phyloP scores from a whole-genome alignment of 2,113 vertebrate genomes.

The Chrysemys picta region DNA sequence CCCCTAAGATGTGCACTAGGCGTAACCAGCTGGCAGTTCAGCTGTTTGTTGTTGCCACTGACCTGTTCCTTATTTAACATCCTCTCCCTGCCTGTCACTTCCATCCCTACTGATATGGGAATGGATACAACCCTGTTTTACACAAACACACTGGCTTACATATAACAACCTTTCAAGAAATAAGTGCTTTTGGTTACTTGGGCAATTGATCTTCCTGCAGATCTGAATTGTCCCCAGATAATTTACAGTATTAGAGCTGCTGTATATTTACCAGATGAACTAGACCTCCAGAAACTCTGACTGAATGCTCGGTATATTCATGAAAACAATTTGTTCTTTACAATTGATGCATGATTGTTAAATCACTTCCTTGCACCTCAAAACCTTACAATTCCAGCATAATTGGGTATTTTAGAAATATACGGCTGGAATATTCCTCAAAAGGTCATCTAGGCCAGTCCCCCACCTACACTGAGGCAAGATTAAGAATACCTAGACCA shows the following conservation, averaged over 20 bases:
- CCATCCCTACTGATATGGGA: background rate
- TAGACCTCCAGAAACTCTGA: background rate
- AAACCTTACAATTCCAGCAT: background rate
- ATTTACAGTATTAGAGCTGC: background rate
- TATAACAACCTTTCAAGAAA: background rate
- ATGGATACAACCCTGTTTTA: background rate
- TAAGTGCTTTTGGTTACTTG: background rate
- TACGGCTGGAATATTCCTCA: background rate
- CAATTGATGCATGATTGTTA: background rate
- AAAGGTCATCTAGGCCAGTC: background rate
- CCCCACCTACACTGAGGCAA: background rate
- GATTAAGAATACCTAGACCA: background rate
- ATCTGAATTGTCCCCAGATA: background rate
- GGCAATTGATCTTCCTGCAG: background rate
- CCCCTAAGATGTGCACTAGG: background rate
- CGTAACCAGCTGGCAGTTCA: background rate
- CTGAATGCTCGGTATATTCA: background rate
- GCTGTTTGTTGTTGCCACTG: background rate
- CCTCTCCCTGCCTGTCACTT: background rate
- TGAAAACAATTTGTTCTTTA: background rate
- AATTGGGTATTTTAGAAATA: background rate
- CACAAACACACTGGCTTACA: background rate
- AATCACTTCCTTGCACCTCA: background rate
- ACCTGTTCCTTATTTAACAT: background rate
- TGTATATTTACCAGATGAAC: background rate